Base-by-base conservation (phyloP, 2,797 vertebrate species). In the Uromys caudimaculatus region DNA sequence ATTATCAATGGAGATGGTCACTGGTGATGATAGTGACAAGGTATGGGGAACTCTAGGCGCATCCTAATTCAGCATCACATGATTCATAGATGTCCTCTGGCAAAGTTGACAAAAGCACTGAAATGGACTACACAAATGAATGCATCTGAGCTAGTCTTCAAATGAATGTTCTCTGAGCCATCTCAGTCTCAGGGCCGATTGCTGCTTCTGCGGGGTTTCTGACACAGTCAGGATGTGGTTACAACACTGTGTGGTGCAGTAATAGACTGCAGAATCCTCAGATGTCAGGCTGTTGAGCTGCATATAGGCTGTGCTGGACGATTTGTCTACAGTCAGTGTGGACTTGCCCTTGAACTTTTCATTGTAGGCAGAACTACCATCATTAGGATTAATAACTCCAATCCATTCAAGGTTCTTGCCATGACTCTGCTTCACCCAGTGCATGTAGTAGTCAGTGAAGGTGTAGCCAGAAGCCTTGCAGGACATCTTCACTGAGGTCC, bases 381-480 rank as follows among this genome's bases (percentile, higher is more conserved):
- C 5, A 3, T 44, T 44, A 32, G 12, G 13, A 35, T 35, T 5
- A 67, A 67, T 35, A 32, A 2, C 0, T 32, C 13, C 62, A 67
- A 67, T 67, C 62, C 62, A 32, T 5, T 32, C 62, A 14, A 32
- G 29, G 62, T 29, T 14, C 29, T 67, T 67, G 14, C 32, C 62
- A 67, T 67, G 62, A 67, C 13, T 67, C 29, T 67, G 29, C 5
- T 14, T 67, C 29, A 67, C 13, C 13, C 62, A 67, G 62, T 32
- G 4, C 1, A 67, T 67, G 1, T 6, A 1, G 13, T 35, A 35
- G 62, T 32, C 12, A 14, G 0, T 67, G 12, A 67, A 35, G 1
- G 13, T 4, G 13, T 67, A 67, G 4, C 29, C 62, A 67, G 62
- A 67, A 67, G 5, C 62, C 29, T 35, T 67, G 62, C 29, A 67